These are phyloP conservation scores for Xylocopa sonorina DNA, from an alignment of 1,140 invertebrate genomes.

Conservation along the genomic window DNA sequence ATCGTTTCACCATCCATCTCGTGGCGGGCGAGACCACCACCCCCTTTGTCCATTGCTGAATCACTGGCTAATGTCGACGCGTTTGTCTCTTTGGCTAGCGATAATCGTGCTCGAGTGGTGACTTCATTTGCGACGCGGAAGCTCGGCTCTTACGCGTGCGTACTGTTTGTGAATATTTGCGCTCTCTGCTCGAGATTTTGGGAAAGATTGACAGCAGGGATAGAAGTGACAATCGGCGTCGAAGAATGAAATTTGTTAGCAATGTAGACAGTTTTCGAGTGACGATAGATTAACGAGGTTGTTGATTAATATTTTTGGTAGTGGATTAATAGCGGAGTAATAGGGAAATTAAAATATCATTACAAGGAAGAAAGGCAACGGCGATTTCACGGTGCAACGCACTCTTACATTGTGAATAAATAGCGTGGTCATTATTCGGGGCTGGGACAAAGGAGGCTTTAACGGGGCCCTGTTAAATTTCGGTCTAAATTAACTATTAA, in stretches of 20 bases:
- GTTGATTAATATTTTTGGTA: background rate
- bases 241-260: no score
- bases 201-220: no score
- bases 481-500: slow-evolving; percentile 11
- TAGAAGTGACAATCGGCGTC: no score
- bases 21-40: no score
- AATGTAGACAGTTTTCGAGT: no score
- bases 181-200: no score
- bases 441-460: background rate
- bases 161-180: no score
- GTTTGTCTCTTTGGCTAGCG: slow-evolving; percentile 11
- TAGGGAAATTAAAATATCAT: background rate
- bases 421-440: background rate
- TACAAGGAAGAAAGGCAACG: no score
- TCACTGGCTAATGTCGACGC: slow-evolving; percentile 8
- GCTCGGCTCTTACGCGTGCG: no score
- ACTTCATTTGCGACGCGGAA: background rate
- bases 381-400: background rate
- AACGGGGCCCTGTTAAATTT: background rate
- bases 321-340: background rate
- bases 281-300: background rate
- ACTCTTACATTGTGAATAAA: background rate
- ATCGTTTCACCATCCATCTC: slow-evolving; percentile 25
- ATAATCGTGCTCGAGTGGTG: background rate
- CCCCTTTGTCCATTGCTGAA: slow-evolving; percentile 3